Evolutionary conservation across 2,797 vertebrate species (phyloP).

Genomic region (Coracias cyanogaster): DNA sequence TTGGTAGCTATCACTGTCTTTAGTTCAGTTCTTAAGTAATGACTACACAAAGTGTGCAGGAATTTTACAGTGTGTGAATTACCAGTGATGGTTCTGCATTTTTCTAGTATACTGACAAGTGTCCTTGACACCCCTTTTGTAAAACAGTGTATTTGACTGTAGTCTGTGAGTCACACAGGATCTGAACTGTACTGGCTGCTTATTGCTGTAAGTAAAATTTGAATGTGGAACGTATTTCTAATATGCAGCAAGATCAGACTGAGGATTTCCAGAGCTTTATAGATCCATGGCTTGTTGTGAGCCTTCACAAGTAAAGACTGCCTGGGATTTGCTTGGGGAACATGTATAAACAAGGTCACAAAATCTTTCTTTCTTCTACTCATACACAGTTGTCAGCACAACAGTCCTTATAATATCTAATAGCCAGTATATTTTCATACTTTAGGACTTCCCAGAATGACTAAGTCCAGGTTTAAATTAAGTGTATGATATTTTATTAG

Average conservation of each 20-base stretch:
- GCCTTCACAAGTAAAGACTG: neutral
- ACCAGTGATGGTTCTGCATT: neutral
- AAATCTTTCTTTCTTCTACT: neutral
- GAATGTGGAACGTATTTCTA: neutral
- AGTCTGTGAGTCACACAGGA: neutral
- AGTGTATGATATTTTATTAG: neutral
- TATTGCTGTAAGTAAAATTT: neutral
- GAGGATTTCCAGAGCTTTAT: neutral
- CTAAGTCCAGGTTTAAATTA: neutral
- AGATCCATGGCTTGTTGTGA: neutral
- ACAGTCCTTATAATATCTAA: neutral
- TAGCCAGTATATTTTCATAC: neutral
- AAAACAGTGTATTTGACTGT: neutral
- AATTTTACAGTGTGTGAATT: neutral
- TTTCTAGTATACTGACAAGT: neutral
- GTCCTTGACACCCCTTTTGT: neutral
- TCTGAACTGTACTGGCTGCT: neutral
- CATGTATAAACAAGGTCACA: slow-evolving; percentile 2
- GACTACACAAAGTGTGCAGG: neutral
- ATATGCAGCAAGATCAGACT: neutral
- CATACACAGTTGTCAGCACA: neutral
- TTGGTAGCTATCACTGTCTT: neutral
- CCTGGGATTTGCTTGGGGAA: neutral
- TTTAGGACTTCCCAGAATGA: neutral
- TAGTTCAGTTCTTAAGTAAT: neutral